A percentile compares a stretch with the other conserved stretches of the same genome.
Conservation (phyloP, 2,888 invertebrate genomes). For the Philonicus albiceps region DNA sequence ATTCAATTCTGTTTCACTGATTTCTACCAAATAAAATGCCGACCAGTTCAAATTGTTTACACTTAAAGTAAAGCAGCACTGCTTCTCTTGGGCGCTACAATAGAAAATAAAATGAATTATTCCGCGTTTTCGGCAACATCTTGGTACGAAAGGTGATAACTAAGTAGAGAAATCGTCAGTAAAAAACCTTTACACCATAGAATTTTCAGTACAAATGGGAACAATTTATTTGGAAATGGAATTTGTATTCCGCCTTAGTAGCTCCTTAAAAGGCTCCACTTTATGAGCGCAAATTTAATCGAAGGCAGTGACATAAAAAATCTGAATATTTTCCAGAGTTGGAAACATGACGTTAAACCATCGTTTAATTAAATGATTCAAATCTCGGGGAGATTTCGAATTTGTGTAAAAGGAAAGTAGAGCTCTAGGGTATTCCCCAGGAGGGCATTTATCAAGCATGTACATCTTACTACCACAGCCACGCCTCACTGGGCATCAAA, state of each 20-base stretch:
- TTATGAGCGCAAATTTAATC: constrained; percentile 2
- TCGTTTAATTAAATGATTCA: constrained; percentile 40
- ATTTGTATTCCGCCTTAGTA: constrained; percentile 18
- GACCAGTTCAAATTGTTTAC: not conserved
- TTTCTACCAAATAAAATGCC: not conserved
- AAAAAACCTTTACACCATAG: not conserved
- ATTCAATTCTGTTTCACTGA: not conserved
- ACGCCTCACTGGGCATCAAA: constrained; percentile 29
- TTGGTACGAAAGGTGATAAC: not conserved
- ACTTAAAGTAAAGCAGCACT: not conserved
- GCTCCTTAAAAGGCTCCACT: not conserved
- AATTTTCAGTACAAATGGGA: not conserved
- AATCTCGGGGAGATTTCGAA: constrained; percentile 26
- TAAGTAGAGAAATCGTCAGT: not conserved
- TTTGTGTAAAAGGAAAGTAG: not conserved
- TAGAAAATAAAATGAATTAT: not conserved
- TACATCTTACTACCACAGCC: not conserved
- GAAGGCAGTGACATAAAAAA: constrained; percentile 14
- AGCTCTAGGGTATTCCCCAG: not conserved
- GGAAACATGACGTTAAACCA: constrained; percentile 27
- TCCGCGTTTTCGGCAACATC: not conserved
- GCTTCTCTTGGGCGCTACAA: not conserved
- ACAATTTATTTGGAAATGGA: not conserved
- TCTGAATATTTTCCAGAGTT: constrained; percentile 13
- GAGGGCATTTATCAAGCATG: constrained; percentile 6